Evolutionary conservation across 1,140 invertebrate genomes (phyloP).

Genomic region (Zaprionus africanus): DNA sequence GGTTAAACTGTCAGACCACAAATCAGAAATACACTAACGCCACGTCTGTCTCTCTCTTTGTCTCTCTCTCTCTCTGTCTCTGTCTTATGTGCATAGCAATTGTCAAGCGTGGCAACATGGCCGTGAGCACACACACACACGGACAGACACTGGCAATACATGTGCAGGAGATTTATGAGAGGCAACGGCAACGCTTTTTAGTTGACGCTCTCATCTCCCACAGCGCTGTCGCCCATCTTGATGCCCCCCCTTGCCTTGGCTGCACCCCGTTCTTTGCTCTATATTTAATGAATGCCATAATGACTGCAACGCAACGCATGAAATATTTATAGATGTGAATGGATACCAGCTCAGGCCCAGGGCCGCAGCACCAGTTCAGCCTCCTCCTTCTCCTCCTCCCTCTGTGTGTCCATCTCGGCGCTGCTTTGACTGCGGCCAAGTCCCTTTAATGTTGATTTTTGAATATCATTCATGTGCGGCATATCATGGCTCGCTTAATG

Average conservation of each 20-base stretch:
- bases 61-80: conserved; percentile 14
- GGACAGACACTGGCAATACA: neutral
- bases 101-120: conserved; percentile 57
- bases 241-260: neutral
- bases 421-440: neutral
- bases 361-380: neutral
- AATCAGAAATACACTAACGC: conserved; percentile 81
- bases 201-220: conserved; percentile 57
- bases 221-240: conserved; percentile 37
- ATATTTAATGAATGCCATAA: conserved; percentile 82
- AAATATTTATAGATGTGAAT: conserved; percentile 78
- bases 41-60: conserved; percentile 22
- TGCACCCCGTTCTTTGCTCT: conserved; percentile 45
- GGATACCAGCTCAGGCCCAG: conserved; percentile 12
- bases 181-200: conserved; percentile 65
- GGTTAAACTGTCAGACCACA: conserved; percentile 82
- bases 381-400: neutral
- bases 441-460: conserved; percentile 25
- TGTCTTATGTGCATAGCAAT: conserved; percentile 73
- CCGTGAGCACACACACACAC: conserved; percentile 29
- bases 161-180: conserved; percentile 70
- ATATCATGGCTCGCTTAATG: conserved; percentile 31
- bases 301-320: conserved; percentile 80
- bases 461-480: conserved; percentile 17
- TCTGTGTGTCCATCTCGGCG: neutral